Percentiles rank a stretch among this genome's conserved stretches.
phyloP scores from a whole-genome alignment of 2,113 vertebrate genomes.

The Columbina picui region DNA sequence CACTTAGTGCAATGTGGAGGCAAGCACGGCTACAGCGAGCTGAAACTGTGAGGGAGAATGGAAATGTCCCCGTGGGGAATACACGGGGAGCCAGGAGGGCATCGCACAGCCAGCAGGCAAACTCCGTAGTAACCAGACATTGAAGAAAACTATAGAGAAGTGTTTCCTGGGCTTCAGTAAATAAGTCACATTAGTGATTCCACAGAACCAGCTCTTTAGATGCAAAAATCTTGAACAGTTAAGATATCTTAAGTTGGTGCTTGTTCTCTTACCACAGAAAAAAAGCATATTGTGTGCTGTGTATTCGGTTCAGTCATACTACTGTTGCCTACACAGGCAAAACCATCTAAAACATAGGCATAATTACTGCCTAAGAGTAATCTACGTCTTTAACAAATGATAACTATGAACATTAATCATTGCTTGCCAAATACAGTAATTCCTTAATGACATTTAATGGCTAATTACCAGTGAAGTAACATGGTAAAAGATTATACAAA shows the following conservation, averaged over 20 bases:
- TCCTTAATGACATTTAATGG: background rate
- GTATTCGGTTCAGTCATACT: background rate
- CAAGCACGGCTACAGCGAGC: fast-evolving
- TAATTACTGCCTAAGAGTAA: background rate
- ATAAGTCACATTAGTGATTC: background rate
- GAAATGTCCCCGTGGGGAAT: fast-evolving
- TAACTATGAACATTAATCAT: background rate
- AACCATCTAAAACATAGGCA: background rate
- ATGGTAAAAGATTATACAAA: background rate
- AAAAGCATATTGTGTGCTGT: fast-evolving
- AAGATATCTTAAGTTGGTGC: background rate
- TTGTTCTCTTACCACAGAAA: background rate
- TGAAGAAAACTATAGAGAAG: background rate
- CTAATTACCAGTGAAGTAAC: background rate
- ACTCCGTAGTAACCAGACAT: fast-evolving
- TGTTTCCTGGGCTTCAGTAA: background rate
- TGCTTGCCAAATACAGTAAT: background rate
- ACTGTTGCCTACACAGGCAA: background rate
- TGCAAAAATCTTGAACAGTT: background rate
- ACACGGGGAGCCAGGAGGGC: background rate
- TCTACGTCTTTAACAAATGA: background rate
- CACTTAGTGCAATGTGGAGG: background rate
- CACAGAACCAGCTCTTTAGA: background rate
- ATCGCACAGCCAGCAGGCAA: no score
- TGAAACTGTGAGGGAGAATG: background rate